Evolutionary conservation across 2,888 invertebrate species (phyloP).

Genomic region (Lasioglossum pauxillum): DNA sequence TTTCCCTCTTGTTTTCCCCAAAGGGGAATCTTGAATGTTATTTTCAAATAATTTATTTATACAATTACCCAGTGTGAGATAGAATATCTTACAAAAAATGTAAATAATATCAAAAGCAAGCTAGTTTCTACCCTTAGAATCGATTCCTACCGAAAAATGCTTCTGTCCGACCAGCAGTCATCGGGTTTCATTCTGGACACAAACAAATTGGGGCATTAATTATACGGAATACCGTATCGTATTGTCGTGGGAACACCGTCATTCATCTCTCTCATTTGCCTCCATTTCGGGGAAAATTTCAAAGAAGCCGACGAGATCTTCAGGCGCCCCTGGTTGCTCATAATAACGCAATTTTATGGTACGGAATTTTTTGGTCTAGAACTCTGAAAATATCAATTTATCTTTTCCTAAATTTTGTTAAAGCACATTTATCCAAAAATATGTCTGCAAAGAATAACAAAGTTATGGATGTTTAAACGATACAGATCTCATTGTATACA

Average conservation of each 20-base stretch:
- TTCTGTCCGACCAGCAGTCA: too few relatives aligned
- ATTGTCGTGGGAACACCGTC: neutral
- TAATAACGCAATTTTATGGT: conserved; percentile 72
- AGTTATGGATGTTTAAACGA: too few relatives aligned
- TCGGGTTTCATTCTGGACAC: neutral
- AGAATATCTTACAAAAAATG: neutral
- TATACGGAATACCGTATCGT: conserved; percentile 2
- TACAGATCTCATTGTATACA: too few relatives aligned
- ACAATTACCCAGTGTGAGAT: too few relatives aligned
- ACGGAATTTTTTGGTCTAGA: too few relatives aligned
- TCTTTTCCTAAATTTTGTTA: neutral
- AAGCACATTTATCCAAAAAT: neutral
- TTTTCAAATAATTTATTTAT: too few relatives aligned
- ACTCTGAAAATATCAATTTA: neutral
- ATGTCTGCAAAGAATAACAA: too few relatives aligned
- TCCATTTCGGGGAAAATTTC: conserved; percentile 13
- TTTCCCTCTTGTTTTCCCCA: too few relatives aligned
- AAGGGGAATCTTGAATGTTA: too few relatives aligned
- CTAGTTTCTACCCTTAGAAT: neutral
- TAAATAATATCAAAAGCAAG: neutral
- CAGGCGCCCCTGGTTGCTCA: conserved; percentile 14
- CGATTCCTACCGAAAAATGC: neutral
- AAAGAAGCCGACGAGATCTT: neutral
- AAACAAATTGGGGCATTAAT: conserved; percentile 2
- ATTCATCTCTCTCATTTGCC: conserved; percentile 19